Evolutionary conservation across 2,888 invertebrate genomes (phyloP), one percentile per base, ranked within the genome.

Genomic region (Aphidius colemani): DNA sequence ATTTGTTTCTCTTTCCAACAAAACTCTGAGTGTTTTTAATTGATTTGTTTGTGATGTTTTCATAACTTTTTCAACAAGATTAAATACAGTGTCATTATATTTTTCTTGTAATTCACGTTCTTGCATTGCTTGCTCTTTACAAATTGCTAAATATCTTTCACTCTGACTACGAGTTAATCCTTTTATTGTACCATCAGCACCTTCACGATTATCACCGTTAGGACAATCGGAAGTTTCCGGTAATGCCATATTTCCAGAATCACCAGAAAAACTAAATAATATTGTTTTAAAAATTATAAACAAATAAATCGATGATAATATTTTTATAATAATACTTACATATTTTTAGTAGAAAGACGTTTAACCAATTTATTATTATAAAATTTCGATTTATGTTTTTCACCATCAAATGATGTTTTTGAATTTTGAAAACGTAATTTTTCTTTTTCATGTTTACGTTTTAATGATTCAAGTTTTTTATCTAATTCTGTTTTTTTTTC

Each of bases 401-500:
- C 87, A 44, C 86, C 85, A 70, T 89, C 89, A 0, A 88, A 82
- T 0, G 86, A 86, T 64, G 87, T 86, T 71, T 87, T 88, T 43
- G 85, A 83, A 0, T 86, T 83, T 66, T 86, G 86, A 0, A 88
- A 83, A 64, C 89, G 88, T 50, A 86, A 77, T 75, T 87, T 88
- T 73, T 91, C 91, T 82, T 93, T 93, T 71, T 93, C 93, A 75
- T 91, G 90, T 73, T 94, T 94, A 77, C 93, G 90, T 61, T 90
- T 86, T 64, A 96, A 78, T 41, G 89, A 86, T 73, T 96, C 95
- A 63, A 97, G 81, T 78, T 96, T 96, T 78, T 95, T 94, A 62
- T 95, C 93, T 70, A 96, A 83, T 80, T 96, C 96, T 1, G 88
- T 77, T 51, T 90, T 88, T 77, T 94, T 94, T 74, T 96, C 95